Percentiles rank a stretch among this genome's conserved stretches.
Evolutionary conservation across 1,140 invertebrate genomes (phyloP).

Genomic region (Ceratina calcarata): DNA sequence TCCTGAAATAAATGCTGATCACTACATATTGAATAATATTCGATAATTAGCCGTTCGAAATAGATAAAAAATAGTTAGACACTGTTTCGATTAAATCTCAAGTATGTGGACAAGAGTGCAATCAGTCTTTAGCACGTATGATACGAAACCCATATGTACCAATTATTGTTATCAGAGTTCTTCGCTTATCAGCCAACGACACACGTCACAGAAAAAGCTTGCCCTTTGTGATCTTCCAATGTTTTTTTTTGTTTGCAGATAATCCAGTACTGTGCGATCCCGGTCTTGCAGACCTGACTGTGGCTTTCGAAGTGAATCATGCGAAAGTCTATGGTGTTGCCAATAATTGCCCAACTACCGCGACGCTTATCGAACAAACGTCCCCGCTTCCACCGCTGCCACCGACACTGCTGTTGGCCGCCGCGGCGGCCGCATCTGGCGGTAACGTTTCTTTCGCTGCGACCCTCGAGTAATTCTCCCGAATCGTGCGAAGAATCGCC

Average conservation of each 20-base stretch:
- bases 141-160: neutral
- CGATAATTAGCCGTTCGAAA: no score
- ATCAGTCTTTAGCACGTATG: no score
- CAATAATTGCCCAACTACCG: slow-evolving; percentile 74
- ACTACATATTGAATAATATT: no score
- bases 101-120: no score
- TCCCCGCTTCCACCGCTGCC: slow-evolving; percentile 62
- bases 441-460: slow-evolving; percentile 78
- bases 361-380: slow-evolving; percentile 56
- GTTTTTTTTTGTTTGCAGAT: slow-evolving; percentile 80
- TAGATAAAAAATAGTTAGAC: no score
- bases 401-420: slow-evolving; percentile 71
- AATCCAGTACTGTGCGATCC: slow-evolving; percentile 89
- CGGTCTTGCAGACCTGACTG: slow-evolving; percentile 84
- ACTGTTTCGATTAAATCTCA: no score
- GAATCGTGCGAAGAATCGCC: neutral
- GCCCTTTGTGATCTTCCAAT: slow-evolving; percentile 13
- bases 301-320: slow-evolving; percentile 85
- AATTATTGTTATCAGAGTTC: no score
- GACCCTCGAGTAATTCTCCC: slow-evolving; percentile 72
- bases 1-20: no score
- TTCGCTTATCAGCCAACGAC: neutral
- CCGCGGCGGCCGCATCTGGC: slow-evolving; percentile 71
- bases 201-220: neutral
- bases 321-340: slow-evolving; percentile 84